Evolutionary conservation across 2,113 vertebrate species (phyloP).

Genomic region (Tympanuchus pallidicinctus): DNA sequence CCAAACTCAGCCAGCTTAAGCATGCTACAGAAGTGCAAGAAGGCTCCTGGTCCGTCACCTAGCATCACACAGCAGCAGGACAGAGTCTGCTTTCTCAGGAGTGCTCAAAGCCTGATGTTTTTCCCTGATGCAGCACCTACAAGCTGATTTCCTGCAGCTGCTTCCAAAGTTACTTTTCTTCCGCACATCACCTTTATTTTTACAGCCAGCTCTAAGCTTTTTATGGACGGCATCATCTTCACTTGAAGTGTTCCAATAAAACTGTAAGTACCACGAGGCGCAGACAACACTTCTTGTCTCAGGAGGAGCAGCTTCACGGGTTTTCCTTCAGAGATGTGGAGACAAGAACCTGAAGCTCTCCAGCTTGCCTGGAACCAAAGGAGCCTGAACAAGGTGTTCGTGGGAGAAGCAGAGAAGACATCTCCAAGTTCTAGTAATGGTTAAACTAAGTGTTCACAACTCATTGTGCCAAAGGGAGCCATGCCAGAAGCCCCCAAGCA

Average conservation of each 20-base stretch:
- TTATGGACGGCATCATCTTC: neutral
- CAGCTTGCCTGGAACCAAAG: neutral
- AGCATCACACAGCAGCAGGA: accelerated
- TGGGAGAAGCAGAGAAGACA: neutral
- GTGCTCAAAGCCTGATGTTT: neutral
- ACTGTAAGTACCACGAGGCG: neutral
- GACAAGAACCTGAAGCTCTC: neutral
- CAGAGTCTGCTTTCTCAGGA: neutral
- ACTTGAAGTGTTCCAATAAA: neutral
- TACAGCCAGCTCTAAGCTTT: neutral
- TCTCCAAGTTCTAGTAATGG: neutral
- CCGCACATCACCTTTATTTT: neutral
- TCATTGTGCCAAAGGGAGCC: neutral
- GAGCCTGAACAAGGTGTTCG: neutral
- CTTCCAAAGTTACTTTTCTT: neutral
- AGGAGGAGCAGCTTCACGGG: neutral
- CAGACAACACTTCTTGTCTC: neutral
- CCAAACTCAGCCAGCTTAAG: neutral
- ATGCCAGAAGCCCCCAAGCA: neutral
- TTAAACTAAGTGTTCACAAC: accelerated
- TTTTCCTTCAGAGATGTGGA: neutral
- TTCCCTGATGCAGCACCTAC: neutral
- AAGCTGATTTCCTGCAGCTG: neutral
- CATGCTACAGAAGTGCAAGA: accelerated
- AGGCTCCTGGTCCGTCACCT: neutral